Conservation (phyloP, 2,113 vertebrate species). For the Rhodinocichla rosea region DNA sequence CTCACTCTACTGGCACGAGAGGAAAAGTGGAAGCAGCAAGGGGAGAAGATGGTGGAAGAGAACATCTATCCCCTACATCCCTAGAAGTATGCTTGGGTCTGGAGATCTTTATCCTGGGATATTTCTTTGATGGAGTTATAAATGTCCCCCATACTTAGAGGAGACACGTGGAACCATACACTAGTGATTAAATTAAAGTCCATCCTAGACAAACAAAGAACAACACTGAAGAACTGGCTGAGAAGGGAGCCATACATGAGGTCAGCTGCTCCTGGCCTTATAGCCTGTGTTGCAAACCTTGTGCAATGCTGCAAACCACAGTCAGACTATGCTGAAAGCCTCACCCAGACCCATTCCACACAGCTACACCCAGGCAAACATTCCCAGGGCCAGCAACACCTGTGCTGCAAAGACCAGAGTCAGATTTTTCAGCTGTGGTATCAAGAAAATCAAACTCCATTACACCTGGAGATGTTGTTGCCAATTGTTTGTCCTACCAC, state of each 20-base stretch:
- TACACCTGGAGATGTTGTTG: not conserved
- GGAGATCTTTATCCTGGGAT: not conserved
- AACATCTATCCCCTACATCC: not conserved
- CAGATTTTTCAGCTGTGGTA: not conserved
- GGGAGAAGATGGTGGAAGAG: not conserved
- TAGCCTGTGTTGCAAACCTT: not conserved
- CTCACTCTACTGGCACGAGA: not conserved
- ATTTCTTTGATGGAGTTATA: not conserved
- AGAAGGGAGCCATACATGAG: not conserved
- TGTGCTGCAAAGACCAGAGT: not conserved
- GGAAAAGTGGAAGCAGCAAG: not conserved
- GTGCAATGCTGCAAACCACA: not conserved
- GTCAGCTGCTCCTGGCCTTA: not conserved
- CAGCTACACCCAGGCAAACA: not conserved
- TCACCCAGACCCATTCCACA: not conserved
- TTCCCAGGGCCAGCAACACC: not conserved
- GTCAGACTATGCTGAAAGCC: not conserved
- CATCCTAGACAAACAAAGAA: not conserved
- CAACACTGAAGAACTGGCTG: not conserved
- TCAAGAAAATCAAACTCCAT: not conserved
- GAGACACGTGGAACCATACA: not conserved
- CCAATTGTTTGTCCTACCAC: not conserved
- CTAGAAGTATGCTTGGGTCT: not conserved
- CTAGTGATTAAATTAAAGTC: not conserved
- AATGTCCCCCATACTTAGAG: not conserved